phyloP scores from a whole-genome alignment of 2,888 invertebrate species.

The Mellilla xanthometata region DNA sequence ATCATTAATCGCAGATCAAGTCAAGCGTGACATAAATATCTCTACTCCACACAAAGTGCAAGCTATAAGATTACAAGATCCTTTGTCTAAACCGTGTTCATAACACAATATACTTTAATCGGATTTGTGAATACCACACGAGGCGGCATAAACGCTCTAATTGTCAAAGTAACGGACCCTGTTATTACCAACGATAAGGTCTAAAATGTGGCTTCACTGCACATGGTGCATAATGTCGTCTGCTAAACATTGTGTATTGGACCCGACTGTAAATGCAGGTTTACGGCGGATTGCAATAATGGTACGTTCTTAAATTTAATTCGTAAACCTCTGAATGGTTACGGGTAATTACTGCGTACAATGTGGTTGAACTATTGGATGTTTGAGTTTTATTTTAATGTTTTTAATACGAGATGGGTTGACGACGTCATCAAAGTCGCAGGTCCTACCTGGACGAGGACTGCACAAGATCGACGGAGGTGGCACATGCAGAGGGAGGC shows the following conservation, averaged over 20 bases:
- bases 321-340: background rate
- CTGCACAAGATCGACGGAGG: too few species aligned
- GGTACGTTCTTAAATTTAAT: conserved; percentile 11
- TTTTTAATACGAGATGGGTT: too few species aligned
- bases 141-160: conserved; percentile 27
- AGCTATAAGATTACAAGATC: conserved; percentile 40
- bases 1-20: too few species aligned
- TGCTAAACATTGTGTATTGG: conserved; percentile 27
- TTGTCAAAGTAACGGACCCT: conserved; percentile 30
- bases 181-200: conserved; percentile 30
- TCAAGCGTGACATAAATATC: conserved; percentile 24
- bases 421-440: too few species aligned
- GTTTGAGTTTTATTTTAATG: too few species aligned
- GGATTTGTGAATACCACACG: conserved; percentile 34
- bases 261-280: conserved; percentile 11
- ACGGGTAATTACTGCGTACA: too few species aligned
- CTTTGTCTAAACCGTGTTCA: conserved; percentile 47
- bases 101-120: conserved; percentile 44
- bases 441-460: too few species aligned
- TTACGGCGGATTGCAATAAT: conserved; percentile 9
- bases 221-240: conserved; percentile 19
- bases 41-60: background rate
- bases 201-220: conserved; percentile 28
- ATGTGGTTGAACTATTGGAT: too few species aligned
- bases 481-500: too few species aligned